These are phyloP conservation scores for Anabacerthia variegaticeps DNA, from an alignment of 2,797 vertebrate genomes.

Conservation along the genomic window DNA sequence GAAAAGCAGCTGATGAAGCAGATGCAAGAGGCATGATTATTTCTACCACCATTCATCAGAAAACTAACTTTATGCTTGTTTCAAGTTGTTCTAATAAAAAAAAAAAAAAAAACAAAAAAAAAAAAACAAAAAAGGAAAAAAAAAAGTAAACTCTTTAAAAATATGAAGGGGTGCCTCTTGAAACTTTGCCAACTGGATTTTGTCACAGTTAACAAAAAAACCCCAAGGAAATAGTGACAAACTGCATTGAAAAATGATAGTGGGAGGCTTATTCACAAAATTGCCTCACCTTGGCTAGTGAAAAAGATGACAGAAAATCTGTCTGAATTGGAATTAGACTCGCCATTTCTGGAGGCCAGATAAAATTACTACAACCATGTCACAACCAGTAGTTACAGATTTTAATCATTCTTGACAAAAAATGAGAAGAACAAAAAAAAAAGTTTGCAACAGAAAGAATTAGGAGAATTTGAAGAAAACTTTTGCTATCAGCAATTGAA, in stretches of 20 bases:
- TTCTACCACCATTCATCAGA: not conserved
- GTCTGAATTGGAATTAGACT: not conserved
- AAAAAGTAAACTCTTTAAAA: not conserved
- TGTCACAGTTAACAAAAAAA: not conserved
- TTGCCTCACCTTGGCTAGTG: not conserved
- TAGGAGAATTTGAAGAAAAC: not conserved
- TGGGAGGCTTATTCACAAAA: not conserved
- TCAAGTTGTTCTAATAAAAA: not conserved
- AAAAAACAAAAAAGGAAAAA: not conserved
- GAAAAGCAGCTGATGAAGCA: constrained; percentile 42
- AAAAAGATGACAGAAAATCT: not conserved
- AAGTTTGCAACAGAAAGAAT: not conserved
- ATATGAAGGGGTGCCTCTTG: not conserved
- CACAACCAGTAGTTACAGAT: not conserved
- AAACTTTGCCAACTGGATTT: not conserved
- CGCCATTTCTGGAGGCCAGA: not conserved
- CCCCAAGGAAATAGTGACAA: not conserved
- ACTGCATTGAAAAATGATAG: not conserved
- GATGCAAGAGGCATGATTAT: not conserved
- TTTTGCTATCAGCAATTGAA: not conserved
- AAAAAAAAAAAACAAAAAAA: not conserved
- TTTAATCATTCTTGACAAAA: not conserved
- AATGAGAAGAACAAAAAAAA: not conserved
- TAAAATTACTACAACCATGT: not conserved
- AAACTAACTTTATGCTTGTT: not conserved